phyloP scores from a whole-genome alignment of 2,888 invertebrate genomes.

The Drosophila robusta region DNA sequence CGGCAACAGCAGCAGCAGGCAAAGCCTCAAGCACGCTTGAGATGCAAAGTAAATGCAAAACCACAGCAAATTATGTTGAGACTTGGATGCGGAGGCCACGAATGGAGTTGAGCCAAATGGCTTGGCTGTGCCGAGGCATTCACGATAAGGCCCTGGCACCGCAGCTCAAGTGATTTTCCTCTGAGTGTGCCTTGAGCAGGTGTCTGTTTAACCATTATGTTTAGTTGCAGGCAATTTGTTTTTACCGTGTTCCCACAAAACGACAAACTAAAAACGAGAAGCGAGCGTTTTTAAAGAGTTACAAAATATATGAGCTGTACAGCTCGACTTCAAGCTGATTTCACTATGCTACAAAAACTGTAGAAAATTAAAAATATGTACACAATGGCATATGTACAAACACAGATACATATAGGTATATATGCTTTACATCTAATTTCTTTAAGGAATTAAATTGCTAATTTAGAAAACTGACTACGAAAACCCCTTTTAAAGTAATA shows the following conservation, averaged over 20 bases:
- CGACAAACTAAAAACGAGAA: slow-evolving; percentile 20
- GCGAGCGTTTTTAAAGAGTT: slow-evolving; percentile 38
- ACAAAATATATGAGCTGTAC: slow-evolving; percentile 41
- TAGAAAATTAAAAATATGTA: too few relatives aligned
- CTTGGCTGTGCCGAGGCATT: slow-evolving; percentile 28
- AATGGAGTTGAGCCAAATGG: slow-evolving; percentile 44
- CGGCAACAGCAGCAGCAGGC: slow-evolving; percentile 25
- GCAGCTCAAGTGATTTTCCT: slow-evolving; percentile 73
- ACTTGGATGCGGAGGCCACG: slow-evolving; percentile 34
- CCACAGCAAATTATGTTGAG: slow-evolving; percentile 80
- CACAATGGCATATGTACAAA: too few relatives aligned
- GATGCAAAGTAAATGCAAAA: slow-evolving; percentile 80
- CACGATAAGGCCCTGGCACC: slow-evolving; percentile 39
- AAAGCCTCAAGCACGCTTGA: slow-evolving; percentile 69
- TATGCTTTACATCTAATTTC: too few relatives aligned
- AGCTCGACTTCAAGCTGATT: background rate
- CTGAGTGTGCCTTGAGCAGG: slow-evolving; percentile 73
- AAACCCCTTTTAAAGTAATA: too few relatives aligned
- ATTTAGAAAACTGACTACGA: too few relatives aligned
- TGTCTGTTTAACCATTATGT: slow-evolving; percentile 80
- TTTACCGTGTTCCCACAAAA: slow-evolving; percentile 51
- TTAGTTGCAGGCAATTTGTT: slow-evolving; percentile 80
- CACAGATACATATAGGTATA: too few relatives aligned
- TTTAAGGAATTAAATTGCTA: too few relatives aligned
- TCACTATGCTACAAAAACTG: slow-evolving; percentile 29